These are phyloP conservation scores for Neogale vison DNA, from an alignment of 2,113 vertebrate genomes.

Conservation along the genomic window DNA sequence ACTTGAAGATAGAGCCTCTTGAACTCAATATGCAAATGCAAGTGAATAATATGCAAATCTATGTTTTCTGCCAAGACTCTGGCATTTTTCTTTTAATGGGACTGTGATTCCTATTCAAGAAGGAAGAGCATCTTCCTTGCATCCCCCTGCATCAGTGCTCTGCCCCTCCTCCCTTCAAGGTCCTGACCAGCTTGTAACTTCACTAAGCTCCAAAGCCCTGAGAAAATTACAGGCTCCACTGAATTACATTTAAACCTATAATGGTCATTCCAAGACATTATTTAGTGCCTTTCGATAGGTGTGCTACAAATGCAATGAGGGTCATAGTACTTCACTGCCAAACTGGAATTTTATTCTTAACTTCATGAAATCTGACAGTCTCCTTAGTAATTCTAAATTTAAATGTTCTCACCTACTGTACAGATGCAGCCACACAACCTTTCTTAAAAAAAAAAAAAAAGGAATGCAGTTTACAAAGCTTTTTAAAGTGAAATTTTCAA, in stretches of 20 bases:
- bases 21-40: constrained; percentile 73
- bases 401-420: constrained; percentile 54
- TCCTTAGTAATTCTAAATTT: constrained; percentile 62
- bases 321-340: constrained; percentile 25
- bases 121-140: constrained; percentile 40
- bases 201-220: constrained; percentile 48
- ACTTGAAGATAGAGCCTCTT: constrained; percentile 72
- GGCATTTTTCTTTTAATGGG: constrained; percentile 68
- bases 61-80: constrained; percentile 59
- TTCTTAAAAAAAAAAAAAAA: neutral
- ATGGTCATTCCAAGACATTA: constrained; percentile 46
- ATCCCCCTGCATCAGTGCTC: neutral
- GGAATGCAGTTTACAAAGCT: constrained; percentile 24
- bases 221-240: constrained; percentile 50
- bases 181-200: constrained; percentile 54
- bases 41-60: constrained; percentile 72
- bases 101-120: constrained; percentile 58
- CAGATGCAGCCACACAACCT: constrained; percentile 28
- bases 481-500: constrained; percentile 53
- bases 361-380: constrained; percentile 52
- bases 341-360: constrained; percentile 68
- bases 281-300: neutral
- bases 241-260: constrained; percentile 52
- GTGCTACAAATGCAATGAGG: neutral
- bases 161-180: constrained; percentile 11